Evolutionary conservation across 1,140 invertebrate species (phyloP).

Genomic region (Brachionus paranguensis): DNA sequence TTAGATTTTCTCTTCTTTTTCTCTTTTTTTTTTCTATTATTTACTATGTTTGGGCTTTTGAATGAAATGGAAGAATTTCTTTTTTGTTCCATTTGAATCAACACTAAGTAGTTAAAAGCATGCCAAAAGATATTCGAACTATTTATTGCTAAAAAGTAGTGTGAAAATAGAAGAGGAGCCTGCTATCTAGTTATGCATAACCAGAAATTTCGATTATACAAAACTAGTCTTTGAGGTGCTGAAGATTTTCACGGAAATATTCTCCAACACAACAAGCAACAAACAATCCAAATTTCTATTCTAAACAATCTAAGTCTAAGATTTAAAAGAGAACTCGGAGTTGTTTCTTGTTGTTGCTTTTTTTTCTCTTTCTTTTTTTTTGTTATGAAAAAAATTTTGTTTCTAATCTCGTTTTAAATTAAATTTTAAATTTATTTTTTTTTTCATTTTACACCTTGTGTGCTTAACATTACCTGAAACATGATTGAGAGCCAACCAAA

Average conservation of each 20-base stretch:
- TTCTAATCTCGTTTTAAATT: background rate
- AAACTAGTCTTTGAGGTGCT: background rate
- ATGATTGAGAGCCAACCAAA: slow-evolving; percentile 4
- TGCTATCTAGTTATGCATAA: background rate
- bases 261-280: background rate
- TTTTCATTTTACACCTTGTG: background rate
- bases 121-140: background rate
- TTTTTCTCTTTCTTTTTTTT: background rate
- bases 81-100: background rate
- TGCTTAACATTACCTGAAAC: slow-evolving; percentile 29
- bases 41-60: slow-evolving; percentile 1
- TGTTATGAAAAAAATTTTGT: background rate
- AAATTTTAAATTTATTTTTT: background rate
- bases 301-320: background rate
- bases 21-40: background rate
- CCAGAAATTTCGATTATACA: background rate
- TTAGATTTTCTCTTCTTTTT: background rate
- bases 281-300: background rate
- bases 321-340: background rate
- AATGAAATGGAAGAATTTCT: background rate
- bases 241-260: background rate
- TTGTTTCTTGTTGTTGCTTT: background rate
- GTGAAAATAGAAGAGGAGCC: background rate
- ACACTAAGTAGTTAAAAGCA: slow-evolving; percentile 10
- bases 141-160: background rate